phyloP scores from a whole-genome alignment of 2,888 invertebrate species.

The Caenorhabditis sp. region DNA sequence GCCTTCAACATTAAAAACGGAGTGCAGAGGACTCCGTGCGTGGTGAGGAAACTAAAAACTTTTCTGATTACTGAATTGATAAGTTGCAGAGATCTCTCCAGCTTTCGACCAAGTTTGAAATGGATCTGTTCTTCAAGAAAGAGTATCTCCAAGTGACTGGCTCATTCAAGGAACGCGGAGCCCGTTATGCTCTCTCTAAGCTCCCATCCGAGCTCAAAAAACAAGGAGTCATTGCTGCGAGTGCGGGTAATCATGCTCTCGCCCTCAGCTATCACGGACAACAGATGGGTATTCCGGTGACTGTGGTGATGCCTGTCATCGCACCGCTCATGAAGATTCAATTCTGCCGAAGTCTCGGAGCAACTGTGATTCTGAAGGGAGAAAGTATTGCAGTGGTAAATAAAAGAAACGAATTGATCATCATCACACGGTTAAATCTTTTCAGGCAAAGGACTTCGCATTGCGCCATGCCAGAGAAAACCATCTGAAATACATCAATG shows the following conservation, averaged over 20 bases:
- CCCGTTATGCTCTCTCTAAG: constrained; percentile 83
- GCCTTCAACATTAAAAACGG: constrained; percentile 92
- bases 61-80: neutral
- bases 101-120: constrained; percentile 88
- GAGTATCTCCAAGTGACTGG: constrained; percentile 96
- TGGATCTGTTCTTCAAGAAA: constrained; percentile 94
- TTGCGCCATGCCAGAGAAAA: constrained; percentile 89
- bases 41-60: constrained; percentile 85
- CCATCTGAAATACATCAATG: constrained; percentile 91
- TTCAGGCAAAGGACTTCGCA: constrained; percentile 89
- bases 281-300: constrained; percentile 88
- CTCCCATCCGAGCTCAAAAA: constrained; percentile 61
- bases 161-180: constrained; percentile 96
- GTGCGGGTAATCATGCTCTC: constrained; percentile 91
- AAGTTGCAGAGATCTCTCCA: constrained; percentile 89
- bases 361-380: constrained; percentile 89
- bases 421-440: neutral
- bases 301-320: constrained; percentile 95
- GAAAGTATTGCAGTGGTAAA: constrained; percentile 68
- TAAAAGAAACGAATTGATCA: neutral
- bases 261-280: constrained; percentile 90
- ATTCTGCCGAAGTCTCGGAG: constrained; percentile 91
- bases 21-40: constrained; percentile 91
- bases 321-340: constrained; percentile 97
- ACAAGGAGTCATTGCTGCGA: constrained; percentile 77